These are phyloP conservation scores for Polyploca ridens DNA, from an alignment of 2,888 invertebrate species.

Conservation along the genomic window DNA sequence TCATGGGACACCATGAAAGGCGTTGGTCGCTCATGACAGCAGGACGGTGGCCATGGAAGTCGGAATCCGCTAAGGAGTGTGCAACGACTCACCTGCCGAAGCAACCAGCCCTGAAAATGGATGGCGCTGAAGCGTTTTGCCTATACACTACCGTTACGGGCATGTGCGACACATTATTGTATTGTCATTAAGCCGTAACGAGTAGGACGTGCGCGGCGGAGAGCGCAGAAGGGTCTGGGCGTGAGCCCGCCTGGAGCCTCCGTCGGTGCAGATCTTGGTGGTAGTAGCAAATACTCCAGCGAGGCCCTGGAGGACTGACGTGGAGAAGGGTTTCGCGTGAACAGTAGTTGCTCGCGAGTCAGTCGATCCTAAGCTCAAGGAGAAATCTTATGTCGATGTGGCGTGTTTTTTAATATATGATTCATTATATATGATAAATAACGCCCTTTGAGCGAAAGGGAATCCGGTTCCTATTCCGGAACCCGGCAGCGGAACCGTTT, in stretches of 20 bases:
- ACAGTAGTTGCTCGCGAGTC: constrained; percentile 84
- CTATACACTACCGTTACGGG: constrained; percentile 66
- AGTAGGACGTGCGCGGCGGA: constrained; percentile 68
- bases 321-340: constrained; percentile 80
- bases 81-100: constrained; percentile 86
- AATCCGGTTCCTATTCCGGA: constrained; percentile 70
- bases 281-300: constrained; percentile 89
- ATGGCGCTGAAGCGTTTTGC: constrained; percentile 83
- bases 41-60: constrained; percentile 86
- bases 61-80: constrained; percentile 86
- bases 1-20: constrained; percentile 44
- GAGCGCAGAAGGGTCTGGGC: constrained; percentile 86
- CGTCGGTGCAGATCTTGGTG: constrained; percentile 87
- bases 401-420: too few species aligned
- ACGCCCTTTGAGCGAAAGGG: constrained; percentile 25
- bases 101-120: constrained; percentile 88
- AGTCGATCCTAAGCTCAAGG: constrained; percentile 84
- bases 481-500: constrained; percentile 83
- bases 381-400: too few species aligned
- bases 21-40: constrained; percentile 87
- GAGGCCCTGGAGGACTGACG: constrained; percentile 85
- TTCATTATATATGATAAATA: too few species aligned
- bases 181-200: too few species aligned
- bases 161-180: too few species aligned
- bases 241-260: constrained; percentile 78